Evolutionary conservation across 2,888 invertebrate species (phyloP), one percentile per base, ranked within the genome.

Genomic region (Mongoloraphidia duomilia): DNA sequence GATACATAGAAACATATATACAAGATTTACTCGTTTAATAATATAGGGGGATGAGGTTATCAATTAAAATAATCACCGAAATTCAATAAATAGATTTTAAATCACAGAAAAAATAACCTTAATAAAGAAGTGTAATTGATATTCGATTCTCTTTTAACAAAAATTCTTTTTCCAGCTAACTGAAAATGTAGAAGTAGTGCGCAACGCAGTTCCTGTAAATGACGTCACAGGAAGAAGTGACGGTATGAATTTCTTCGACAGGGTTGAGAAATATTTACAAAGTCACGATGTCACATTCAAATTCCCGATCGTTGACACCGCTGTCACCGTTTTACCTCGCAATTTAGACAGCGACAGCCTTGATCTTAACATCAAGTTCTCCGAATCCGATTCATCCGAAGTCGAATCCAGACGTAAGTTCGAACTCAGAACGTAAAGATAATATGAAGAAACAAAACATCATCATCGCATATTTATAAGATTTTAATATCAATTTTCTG

Each of bases 231-330:
- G 71, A 47, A 75, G 79, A 50, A 76, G 80, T 50, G 63, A 64
- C 46, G 68, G 68, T 53, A 72, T 72, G 34, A 74, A 74, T 56
- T 75, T 87, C 63, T 71, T 84, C 61, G 84, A 84, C 58, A 77
- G 73, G 59, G 68, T 86, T 41, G 82, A 84, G 63, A 75, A 73
- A 63, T 87, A 80, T 65, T 74, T 89, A 56, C 76, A 80, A 60
- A 79, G 80, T 52, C 87, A 88, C 62, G 88, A 88, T 64, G 81
- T 86, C 45, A 81, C 82, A 60, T 82, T 88, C 71, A 79, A 80
- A 61, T 65, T 87, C 56, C 87, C 87, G 13, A 64, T 80, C 53
- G 79, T 76, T 45, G 84, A 82, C 58, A 76, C 82, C 54, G 77
- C 79, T 60, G 76, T 89, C 56, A 84, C 83, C 53, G 76, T 89